These are phyloP conservation scores for Pentalonia nigronervosa DNA, from an alignment of 1,140 invertebrate genomes.

Conservation along the genomic window DNA sequence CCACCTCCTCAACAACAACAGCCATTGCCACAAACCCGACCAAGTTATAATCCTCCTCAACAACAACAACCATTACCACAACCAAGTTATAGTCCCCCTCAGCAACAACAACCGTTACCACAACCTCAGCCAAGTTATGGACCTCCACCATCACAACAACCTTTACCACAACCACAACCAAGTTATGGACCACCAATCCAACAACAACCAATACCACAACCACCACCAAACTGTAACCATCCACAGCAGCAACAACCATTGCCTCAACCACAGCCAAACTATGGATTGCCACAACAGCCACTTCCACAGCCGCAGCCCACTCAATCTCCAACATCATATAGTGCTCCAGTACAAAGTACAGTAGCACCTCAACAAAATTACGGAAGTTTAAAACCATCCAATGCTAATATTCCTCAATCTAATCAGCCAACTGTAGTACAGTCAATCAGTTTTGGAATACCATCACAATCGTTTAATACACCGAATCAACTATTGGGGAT, in stretches of 20 bases:
- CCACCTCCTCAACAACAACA: constrained; percentile 19
- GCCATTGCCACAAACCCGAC: not conserved
- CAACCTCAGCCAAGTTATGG: not conserved
- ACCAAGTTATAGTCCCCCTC: not conserved
- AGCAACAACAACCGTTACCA: not conserved
- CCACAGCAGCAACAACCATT: not conserved
- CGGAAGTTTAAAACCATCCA: not conserved
- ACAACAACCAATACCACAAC: not conserved
- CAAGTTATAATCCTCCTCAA: too few relatives aligned
- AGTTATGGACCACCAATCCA: constrained; percentile 14
- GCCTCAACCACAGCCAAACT: constrained; percentile 8
- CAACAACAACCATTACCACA: too few relatives aligned
- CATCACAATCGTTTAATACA: constrained; percentile 42
- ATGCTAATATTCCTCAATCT: not conserved
- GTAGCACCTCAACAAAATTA: constrained; percentile 1
- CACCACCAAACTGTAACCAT: not conserved
- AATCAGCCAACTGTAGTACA: constrained; percentile 51
- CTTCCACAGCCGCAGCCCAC: not conserved
- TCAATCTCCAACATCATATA: not conserved
- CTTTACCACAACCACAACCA: constrained; percentile 16
- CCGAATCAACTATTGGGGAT: not conserved
- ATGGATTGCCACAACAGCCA: constrained; percentile 22
- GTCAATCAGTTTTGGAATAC: constrained; percentile 59
- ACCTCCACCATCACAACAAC: not conserved
- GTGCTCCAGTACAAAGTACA: not conserved